Evolutionary conservation across 2,113 vertebrate species (phyloP).

Genomic region (Sorex araneus): DNA sequence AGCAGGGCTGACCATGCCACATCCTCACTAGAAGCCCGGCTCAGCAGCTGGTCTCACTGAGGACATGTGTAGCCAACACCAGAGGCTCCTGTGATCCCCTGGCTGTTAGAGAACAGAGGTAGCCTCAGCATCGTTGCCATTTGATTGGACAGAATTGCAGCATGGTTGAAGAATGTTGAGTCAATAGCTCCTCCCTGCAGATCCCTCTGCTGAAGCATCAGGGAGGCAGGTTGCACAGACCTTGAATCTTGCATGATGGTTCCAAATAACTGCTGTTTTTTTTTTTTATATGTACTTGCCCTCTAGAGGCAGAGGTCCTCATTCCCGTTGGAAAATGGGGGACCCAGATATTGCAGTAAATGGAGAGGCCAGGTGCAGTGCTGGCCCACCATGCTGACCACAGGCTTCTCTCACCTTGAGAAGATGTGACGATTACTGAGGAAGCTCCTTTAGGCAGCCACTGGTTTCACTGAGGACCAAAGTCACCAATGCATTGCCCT

Average conservation of each 20-base stretch:
- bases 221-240: neutral
- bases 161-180: neutral
- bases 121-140: neutral
- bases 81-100: neutral
- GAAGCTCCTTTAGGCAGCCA: neutral
- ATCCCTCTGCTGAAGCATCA: neutral
- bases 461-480: neutral
- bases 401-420: neutral
- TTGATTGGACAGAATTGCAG: neutral
- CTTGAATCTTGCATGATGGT: neutral
- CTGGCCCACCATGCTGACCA: neutral
- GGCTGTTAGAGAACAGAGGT: conserved; percentile 9
- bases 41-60: conserved; percentile 18
- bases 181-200: neutral
- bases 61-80: neutral
- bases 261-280: conserved; percentile 45
- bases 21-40: neutral
- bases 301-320: conserved; percentile 1
- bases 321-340: neutral
- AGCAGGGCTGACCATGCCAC: neutral
- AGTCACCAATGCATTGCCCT: neutral
- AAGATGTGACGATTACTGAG: neutral
- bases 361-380: neutral
- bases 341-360: neutral
- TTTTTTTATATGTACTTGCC: conserved; percentile 12